Conservation (phyloP, 2,888 invertebrate species). For the Zaprionus bogoriensis region DNA sequence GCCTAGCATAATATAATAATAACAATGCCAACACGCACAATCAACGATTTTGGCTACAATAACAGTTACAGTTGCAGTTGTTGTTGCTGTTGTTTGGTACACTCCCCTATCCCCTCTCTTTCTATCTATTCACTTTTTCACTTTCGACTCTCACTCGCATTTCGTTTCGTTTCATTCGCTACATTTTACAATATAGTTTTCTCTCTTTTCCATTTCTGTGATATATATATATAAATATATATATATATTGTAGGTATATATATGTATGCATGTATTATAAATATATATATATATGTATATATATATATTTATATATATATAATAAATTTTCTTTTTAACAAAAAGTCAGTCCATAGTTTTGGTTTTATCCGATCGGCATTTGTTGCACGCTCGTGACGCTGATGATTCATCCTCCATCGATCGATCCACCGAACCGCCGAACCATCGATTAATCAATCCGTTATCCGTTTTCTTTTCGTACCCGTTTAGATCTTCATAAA, state of each 20-base stretch:
- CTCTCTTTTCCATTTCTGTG: background rate
- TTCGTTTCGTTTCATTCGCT: conserved; percentile 32
- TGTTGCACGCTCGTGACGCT: conserved; percentile 6
- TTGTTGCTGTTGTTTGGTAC: conserved; percentile 49
- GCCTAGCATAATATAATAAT: conserved; percentile 45
- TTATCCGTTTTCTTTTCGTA: background rate
- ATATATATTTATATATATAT: conserved; percentile 30
- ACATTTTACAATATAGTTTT: conserved; percentile 36
- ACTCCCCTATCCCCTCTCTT: conserved; percentile 15
- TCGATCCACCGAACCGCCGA: background rate
- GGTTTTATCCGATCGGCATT: conserved; percentile 60
- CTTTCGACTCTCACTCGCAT: conserved; percentile 1
- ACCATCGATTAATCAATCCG: background rate
- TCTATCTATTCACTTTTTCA: background rate
- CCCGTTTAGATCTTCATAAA: conserved; percentile 82
- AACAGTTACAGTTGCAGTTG: conserved; percentile 57
- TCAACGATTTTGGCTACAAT: conserved; percentile 64
- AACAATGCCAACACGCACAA: conserved; percentile 60
- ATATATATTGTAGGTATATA: conserved; percentile 8
- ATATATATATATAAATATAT: conserved; percentile 29
- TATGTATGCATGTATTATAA: conserved; percentile 20
- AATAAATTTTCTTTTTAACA: conserved; percentile 47
- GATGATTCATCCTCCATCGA: conserved; percentile 1
- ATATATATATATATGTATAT: conserved; percentile 33
- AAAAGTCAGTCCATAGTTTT: conserved; percentile 72